Evolutionary conservation across 2,888 invertebrate genomes (phyloP), one percentile per base, ranked within the genome.

Genomic region (Drosophila austrosaltans): DNA sequence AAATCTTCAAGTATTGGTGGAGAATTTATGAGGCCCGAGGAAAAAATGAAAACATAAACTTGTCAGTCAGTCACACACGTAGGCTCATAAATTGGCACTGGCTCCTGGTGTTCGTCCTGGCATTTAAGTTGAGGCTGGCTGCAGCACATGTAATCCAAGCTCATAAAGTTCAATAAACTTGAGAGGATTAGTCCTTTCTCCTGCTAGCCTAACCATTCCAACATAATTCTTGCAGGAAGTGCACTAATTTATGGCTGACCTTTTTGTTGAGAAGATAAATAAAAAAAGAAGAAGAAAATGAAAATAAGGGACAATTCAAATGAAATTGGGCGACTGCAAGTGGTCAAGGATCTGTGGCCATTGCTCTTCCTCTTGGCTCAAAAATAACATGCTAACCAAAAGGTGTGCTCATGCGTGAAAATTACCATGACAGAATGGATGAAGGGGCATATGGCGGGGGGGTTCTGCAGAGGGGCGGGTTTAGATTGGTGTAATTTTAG

Each of bases 121-220:
- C 63, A 57, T 68, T 63, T 71, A 68, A 53, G 67, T 62, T 44
- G 39, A 30, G 61, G 28, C 16, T 32, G 57, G 22, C 42, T 63
- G 40, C 36, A 60, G 69, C 48, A 48, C 53, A 28, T 54, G 68
- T 77, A 87, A 78, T 80, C 86, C 81, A 22, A 72, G 72, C 75
- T 77, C 82, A 76, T 78, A 79, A 84, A 85, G 87, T 87, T 84
- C 87, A 87, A 82, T 85, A 73, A 87, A 77, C 76, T 75, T 66
- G 63, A 44, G 57, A 66, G 56, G 72, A 69, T 69, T 66, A 63
- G 44, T 30, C 6, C 30, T 2, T 28, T 28, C 28, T 2, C 4
- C 28, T 4, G 2, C 6, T 30, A 16, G 10, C 57, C 16, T 16
- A 16, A 6, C 32, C 25, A 56, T 62, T 64, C 32, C 60, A 65